These are phyloP conservation scores for Spermophilus dauricus DNA, from an alignment of 2,113 vertebrate species.

Conservation along the genomic window DNA sequence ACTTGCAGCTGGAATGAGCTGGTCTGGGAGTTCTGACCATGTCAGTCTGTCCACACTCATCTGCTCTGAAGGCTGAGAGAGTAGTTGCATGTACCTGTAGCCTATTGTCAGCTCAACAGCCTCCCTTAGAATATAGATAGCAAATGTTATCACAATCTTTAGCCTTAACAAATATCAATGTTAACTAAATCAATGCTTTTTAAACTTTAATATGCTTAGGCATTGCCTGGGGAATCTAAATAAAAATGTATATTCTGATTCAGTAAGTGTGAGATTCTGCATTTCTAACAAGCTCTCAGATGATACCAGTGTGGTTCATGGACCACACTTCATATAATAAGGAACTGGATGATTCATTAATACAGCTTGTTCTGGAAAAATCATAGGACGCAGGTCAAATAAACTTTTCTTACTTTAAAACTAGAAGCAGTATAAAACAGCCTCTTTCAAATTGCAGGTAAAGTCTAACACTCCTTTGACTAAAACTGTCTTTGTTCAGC, in stretches of 20 bases:
- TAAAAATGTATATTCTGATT: constrained; percentile 37
- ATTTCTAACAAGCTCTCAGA: constrained; percentile 1
- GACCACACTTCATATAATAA: not conserved
- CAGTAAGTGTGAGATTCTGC: not conserved
- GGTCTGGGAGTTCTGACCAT: not conserved
- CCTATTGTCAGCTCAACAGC: not conserved
- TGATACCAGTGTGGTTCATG: not conserved
- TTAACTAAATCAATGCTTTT: constrained; percentile 23
- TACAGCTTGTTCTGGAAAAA: not conserved
- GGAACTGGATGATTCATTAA: not conserved
- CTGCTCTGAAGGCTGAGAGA: not conserved
- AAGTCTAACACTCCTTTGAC: constrained; percentile 6
- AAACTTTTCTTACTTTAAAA: constrained; percentile 25
- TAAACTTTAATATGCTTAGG: not conserved
- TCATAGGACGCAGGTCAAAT: not conserved
- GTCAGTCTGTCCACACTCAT: not conserved
- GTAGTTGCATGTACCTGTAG: not conserved
- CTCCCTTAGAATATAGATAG: not conserved
- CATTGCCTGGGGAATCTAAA: not conserved
- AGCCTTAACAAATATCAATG: not conserved
- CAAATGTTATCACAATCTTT: not conserved
- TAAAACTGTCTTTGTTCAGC: not conserved
- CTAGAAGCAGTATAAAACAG: not conserved
- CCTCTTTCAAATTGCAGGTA: not conserved
- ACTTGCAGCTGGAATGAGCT: not conserved